Evolutionary conservation across 2,888 invertebrate species (phyloP), one percentile per base, ranked within the genome.

Genomic region (Caenorhabditis uteleia): DNA sequence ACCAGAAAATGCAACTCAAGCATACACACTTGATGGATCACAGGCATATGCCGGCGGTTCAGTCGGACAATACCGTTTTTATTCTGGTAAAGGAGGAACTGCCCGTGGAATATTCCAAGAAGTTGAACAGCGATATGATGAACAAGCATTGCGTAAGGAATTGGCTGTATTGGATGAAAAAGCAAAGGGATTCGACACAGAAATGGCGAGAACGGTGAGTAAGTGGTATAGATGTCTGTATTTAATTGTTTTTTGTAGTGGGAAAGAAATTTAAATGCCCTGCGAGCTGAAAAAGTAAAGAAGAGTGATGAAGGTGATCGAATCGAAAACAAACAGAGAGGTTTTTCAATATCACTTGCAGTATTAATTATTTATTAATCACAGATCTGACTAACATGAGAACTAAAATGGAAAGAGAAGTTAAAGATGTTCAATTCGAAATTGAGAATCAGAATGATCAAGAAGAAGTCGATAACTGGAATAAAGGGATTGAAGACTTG

Each of bases 21-120:
- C 71, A 8, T 60, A 56, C 34, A 76, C 77, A 16, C 27, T 56
- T 21, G 64, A 70, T 20, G 62, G 66, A 39, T 67, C 65, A 10
- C 59, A 61, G 23, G 72, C 70, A 20, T 55, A 45, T 29, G 49
- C 55, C 7, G 60, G 59, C 25, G 51, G 42, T 16, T 33, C 38
- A 2, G 27, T 16, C 14, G 43, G 59, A 20, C 65, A 65, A 46
- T 65, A 65, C 26, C 54, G 65, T 39, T 59, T 59, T 34, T 65
- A 65, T 26, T n/a, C 38, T 12, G 44, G 48, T 18, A 51, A 16
- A 43, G 20, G 18, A 12, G 33, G 20, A 21, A 16, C 21, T 7
- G 33, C 56, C 1, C 23, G 18, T 6, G 53, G 56, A 29, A 12
- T 46, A 2, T 64, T 64, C 25, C 42, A 42, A 18, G 20, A 20